phyloP scores from a whole-genome alignment of 30 jellyfish, hydroid and myxozoan species.

The Catostylus mosaicus region DNA sequence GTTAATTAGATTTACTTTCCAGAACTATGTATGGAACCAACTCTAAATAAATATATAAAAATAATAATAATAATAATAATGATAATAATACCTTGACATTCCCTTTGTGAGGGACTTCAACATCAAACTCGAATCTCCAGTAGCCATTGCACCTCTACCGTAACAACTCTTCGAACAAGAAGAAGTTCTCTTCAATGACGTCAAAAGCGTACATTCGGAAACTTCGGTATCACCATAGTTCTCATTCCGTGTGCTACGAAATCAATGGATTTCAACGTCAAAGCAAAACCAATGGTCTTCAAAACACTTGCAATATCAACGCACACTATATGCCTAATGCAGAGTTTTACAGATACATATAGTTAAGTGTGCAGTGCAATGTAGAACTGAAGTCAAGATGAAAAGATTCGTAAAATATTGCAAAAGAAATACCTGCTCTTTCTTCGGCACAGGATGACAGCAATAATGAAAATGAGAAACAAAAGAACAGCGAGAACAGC shows the following conservation, averaged over 20 bases:
- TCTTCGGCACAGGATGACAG: constrained; percentile 27
- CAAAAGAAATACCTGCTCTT: constrained; percentile 34
- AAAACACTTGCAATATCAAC: no score
- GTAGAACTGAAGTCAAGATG: background rate
- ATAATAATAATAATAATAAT: background rate
- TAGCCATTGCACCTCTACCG: constrained; percentile 40
- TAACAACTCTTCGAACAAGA: constrained; percentile 49
- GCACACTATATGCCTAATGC: no score
- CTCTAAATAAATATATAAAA: background rate
- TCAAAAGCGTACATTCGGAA: constrained; percentile 44
- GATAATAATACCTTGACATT: constrained; percentile 35
- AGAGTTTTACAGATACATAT: no score
- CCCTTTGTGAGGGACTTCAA: constrained; percentile 47
- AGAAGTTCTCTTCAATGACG: constrained; percentile 42
- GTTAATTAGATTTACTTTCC: no score
- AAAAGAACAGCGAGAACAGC: constrained; percentile 60
- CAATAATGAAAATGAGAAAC: constrained; percentile 35
- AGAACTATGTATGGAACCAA: no score
- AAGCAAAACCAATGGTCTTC: background rate
- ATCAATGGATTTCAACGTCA: background rate
- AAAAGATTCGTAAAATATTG: background rate
- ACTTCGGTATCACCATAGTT: constrained; percentile 23
- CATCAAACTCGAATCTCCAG: constrained; percentile 38
- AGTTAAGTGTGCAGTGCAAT: no score
- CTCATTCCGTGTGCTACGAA: constrained; percentile 16